Evolutionary conservation across 2,113 vertebrate genomes (phyloP), one percentile per base, ranked within the genome.

Genomic region (Tiliqua scincoides): DNA sequence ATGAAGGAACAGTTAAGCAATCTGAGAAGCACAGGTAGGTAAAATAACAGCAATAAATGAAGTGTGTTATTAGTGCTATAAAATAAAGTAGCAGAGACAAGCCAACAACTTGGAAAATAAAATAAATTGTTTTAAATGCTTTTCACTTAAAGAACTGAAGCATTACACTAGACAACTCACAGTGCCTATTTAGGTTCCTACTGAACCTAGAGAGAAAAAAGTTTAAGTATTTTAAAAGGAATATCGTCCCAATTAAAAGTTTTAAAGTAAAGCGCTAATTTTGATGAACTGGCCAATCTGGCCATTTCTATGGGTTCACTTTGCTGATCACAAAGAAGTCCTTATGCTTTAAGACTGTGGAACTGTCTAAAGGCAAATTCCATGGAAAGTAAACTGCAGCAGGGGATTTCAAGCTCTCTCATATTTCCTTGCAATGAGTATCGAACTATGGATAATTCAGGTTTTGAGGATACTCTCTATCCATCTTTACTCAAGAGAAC

Each of bases 71-170:
- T n/a, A 30, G 43, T 68, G 70, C 32, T 0, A 67, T 21, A 1
- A 85, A 91, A 82, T 1, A 0, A 92, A 82, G 35, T 54, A 85
- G 52, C 32, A 85, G n/a, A 10, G 82, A 4, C 32, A 57, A 32
- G 77, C 54, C 40, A 90, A 80, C 85, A 89, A 78, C 4, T 54
- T 21, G 61, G 14, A 77, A 0, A 0, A 54, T 21, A 23, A 82
- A 48, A 30, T 54, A 83, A 70, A 57, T 5, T 4, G n/a, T 87
- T 87, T 79, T 40, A 73, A 88, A 88, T 30, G 2, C 1, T 18
- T 81, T 87, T 87, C 25, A 63, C 48, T 62, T 81, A 79, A 80
- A 89, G 85, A 83, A 21, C 18, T 1, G 61, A 48, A 80, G 73
- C 27, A 70, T 7, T 54, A 0, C 2, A 86, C 43, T 9, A 74